Evolutionary conservation across 1,140 invertebrate genomes (phyloP), one percentile per base, ranked within the genome.

Genomic region (Tetranychus urticae): DNA sequence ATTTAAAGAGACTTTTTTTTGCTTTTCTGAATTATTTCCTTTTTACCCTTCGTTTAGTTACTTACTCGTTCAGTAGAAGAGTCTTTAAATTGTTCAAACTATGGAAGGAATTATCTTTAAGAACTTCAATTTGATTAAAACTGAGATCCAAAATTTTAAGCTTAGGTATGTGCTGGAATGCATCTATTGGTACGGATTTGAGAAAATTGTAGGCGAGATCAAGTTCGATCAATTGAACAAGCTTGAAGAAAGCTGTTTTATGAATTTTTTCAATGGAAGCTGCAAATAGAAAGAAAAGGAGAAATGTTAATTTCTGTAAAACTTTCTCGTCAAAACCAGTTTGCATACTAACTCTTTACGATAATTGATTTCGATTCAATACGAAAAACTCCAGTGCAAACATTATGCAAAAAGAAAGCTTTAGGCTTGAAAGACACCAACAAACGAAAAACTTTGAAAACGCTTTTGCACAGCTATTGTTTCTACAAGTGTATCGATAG

Each of bases 241-340:
- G 56, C 46, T 64, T 64, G 58, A 63, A 62, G 56, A 68, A 68
- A 34, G 67, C 62, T 42, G 67, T 62, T n/a, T 81, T 77, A 70
- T 91, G 83, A 70, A 93, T 88, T 72, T 84, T 82, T 34, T 83
- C 81, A 65, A 92, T 80, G 63, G 80, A 80, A 50, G 35, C 63
- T 64, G 52, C 1, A 55, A 36, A 13, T 13, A 50, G 23, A 60
- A 8, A 47, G 3, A 8, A 55, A 54, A 55, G 36, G 1, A 56
- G 8, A 37, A 33, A 54, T 31, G 31, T n/a, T 52, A 23, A 0
- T 23, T 23, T 23, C 23, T 23, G 23, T 0, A 23, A 23, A 23
- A 23, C 23, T 23, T 23, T 23, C 0, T 23, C 23, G 23, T 23
- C 23, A 23, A 23, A 23, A 23, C 23, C 23, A 23, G 23, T 23